Evolutionary conservation across 2,888 invertebrate species (phyloP), one percentile per base, ranked within the genome.

Genomic region (Drosophila stalkeri): DNA sequence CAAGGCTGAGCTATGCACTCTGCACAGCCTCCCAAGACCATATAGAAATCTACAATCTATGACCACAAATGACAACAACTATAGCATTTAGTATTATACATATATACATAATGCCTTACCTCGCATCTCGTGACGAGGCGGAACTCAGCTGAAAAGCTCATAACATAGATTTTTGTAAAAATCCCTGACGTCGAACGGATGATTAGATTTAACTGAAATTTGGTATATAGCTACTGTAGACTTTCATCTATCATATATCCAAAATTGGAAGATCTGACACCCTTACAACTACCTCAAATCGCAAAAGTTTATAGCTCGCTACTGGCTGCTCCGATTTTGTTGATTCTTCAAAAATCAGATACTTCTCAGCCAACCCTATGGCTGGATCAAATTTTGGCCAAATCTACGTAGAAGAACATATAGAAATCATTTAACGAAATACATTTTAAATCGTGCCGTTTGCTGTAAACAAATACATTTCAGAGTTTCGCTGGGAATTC

Each of bases 371-470:
- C 0, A 8, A 16, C 18, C 4, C 55, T 64, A 65, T 2, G 0
- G n/a, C 1, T 31, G 11, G 52, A 12, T 49, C 39, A 11, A 64
- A 57, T 81, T 61, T 80, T 6, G 65, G 37, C 16, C 1, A 27
- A 77, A 82, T 80, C 39, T 0, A 9, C 33, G 3, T 0, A 5
- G 3, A 6, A 63, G 72, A 77, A 86, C 65, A 68, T 70, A 64
- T 47, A 46, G 20, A 91, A 92, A 90, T 73, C 70, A 90, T 77
- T 90, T 92, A 91, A 82, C 64, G 71, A 92, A 92, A 86, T 86
- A 72, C 83, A 86, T 79, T 90, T 91, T 90, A 91, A 91, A 91
- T 91, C 77, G 71, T 68, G 12, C 65, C 51, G 61, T 68, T 68
- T 60, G 72, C 66, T 78, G 81, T 86, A 86, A 88, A 88, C 88